Conservation (phyloP, 2,888 invertebrate species). For the Phortica okadai region DNA sequence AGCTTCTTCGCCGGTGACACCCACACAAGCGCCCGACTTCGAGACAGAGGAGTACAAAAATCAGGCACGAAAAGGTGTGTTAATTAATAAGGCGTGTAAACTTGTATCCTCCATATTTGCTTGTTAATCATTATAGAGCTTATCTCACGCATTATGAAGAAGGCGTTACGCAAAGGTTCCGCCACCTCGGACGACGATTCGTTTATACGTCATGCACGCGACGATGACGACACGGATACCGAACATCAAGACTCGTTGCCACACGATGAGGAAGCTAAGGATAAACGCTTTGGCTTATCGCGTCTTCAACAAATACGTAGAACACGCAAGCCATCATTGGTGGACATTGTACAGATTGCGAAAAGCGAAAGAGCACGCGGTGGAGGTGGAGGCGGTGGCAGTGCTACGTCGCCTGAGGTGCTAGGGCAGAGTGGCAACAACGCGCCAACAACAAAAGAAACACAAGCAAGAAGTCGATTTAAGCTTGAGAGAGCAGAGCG, state of each 20-base stretch:
- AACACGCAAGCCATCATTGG: constrained; percentile 72
- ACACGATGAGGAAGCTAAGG: constrained; percentile 78
- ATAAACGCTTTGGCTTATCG: constrained; percentile 63
- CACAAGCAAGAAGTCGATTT: constrained; percentile 69
- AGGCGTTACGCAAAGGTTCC: constrained; percentile 79
- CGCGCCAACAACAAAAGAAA: constrained; percentile 56
- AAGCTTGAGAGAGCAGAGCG: constrained; percentile 66
- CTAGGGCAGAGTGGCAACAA: constrained; percentile 32
- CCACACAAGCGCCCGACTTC: constrained; percentile 71
- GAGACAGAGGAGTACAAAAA: constrained; percentile 74
- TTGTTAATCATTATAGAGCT: constrained; percentile 61
- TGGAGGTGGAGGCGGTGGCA: constrained; percentile 49
- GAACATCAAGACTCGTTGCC: constrained; percentile 85
- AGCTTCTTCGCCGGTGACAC: constrained; percentile 74
- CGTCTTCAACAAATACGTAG: constrained; percentile 70
- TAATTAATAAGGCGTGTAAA: neutral
- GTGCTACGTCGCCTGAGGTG: constrained; percentile 35
- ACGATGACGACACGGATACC: constrained; percentile 82
- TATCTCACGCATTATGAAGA: constrained; percentile 76
- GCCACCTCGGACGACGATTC: constrained; percentile 79
- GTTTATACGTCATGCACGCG: constrained; percentile 67
- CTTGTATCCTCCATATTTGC: constrained; percentile 4
- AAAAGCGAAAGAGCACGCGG: constrained; percentile 68
- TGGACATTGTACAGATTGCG: constrained; percentile 74
- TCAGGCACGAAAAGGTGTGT: constrained; percentile 74